Evolutionary conservation across 2,113 vertebrate genomes (phyloP).

Genomic region (Numida meleagris): DNA sequence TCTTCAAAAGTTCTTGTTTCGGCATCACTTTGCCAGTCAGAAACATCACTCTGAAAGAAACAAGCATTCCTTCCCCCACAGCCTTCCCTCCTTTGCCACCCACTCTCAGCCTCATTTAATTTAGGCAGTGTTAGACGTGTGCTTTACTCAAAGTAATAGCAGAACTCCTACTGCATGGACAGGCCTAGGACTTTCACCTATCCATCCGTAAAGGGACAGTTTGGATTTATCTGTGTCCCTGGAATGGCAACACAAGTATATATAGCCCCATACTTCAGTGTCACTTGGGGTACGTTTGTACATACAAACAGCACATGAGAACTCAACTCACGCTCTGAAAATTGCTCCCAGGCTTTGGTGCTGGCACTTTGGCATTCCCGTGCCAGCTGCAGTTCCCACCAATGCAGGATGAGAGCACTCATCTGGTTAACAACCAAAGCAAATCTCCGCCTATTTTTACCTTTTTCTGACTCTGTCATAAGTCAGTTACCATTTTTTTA

Average conservation of each 20-base stretch:
- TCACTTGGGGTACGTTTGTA: background rate
- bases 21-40: background rate
- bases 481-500: background rate
- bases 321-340: background rate
- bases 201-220: background rate
- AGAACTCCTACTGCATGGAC: background rate
- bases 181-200: background rate
- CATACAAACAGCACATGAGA: background rate
- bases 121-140: background rate
- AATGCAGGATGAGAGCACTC: background rate
- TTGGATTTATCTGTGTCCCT: background rate
- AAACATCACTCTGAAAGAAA: background rate
- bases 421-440: background rate
- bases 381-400: background rate
- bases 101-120: background rate
- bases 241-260: background rate
- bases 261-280: background rate
- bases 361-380: background rate
- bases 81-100: background rate
- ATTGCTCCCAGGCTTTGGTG: accelerated
- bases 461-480: background rate
- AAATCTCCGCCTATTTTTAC: background rate
- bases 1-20: background rate
- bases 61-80: background rate
- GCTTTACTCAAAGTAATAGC: background rate